Percentiles rank a stretch among this genome's conserved stretches.
phyloP scores from a whole-genome alignment of 1,140 invertebrate genomes.

The Bradysia coprophila region DNA sequence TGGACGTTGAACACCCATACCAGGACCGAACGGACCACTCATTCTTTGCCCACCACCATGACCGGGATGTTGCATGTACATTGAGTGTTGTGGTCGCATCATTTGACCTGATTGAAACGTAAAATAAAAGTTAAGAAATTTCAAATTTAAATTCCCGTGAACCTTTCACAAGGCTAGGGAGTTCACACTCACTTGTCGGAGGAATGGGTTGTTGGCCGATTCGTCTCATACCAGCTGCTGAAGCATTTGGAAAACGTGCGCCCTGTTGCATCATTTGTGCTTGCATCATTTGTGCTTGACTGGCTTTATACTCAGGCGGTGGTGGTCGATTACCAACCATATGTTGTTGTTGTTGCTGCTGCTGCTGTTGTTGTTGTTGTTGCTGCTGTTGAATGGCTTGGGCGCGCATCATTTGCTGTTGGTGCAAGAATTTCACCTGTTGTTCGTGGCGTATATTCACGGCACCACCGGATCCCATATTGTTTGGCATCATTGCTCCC shows the following conservation, averaged over 20 bases:
- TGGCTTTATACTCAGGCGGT: conserved; percentile 55
- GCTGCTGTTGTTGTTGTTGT: conserved; percentile 26
- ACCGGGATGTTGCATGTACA: conserved; percentile 25
- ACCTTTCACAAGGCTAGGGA: too few relatives aligned
- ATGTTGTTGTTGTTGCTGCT: conserved; percentile 25
- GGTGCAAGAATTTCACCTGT: conserved; percentile 40
- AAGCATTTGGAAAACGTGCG: conserved; percentile 22
- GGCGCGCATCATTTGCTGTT: conserved; percentile 33
- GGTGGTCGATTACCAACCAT: conserved; percentile 37
- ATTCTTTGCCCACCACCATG: conserved; percentile 16
- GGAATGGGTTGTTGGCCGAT: conserved; percentile 45
- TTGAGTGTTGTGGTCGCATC: conserved; percentile 40
- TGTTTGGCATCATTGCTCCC: background rate
- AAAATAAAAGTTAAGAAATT: background rate
- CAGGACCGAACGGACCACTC: conserved; percentile 23
- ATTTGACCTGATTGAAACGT: conserved; percentile 31
- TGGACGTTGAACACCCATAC: conserved; percentile 24
- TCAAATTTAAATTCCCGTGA: too few relatives aligned
- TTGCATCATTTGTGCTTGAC: conserved; percentile 39
- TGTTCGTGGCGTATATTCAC: conserved; percentile 36
- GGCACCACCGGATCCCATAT: conserved; percentile 12
- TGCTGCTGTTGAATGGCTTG: conserved; percentile 12
- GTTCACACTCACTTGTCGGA: conserved; percentile 39
- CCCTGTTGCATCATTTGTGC: conserved; percentile 21
- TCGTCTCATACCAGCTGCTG: conserved; percentile 33